Evolutionary conservation across 2,888 invertebrate species (phyloP).

Genomic region (Fragum fragum): DNA sequence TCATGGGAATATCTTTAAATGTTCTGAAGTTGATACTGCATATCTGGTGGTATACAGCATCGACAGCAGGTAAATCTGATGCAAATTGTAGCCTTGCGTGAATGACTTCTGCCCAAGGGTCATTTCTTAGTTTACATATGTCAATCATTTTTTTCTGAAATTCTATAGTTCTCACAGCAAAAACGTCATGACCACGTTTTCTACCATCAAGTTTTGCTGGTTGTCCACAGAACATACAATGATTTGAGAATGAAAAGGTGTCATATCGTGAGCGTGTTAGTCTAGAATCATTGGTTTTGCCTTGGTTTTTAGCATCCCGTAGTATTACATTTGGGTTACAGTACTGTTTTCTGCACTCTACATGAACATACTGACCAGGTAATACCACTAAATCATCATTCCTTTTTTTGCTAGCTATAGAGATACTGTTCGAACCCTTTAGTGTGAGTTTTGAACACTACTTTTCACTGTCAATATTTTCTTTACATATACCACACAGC

Average conservation of each 20-base stretch:
- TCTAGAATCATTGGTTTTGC: background rate
- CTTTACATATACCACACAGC: too few species aligned
- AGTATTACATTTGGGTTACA: conserved; percentile 22
- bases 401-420: conserved; percentile 8
- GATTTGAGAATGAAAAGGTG: conserved; percentile 19
- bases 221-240: conserved; percentile 35
- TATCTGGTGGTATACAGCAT: conserved; percentile 25
- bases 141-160: conserved; percentile 19
- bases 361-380: conserved; percentile 26
- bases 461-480: too few species aligned
- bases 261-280: background rate
- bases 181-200: conserved; percentile 37
- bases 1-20: conserved; percentile 13
- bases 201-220: conserved; percentile 22
- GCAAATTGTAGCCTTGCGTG: conserved; percentile 13
- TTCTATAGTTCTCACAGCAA: conserved; percentile 30
- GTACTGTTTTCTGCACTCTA: conserved; percentile 19
- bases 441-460: conserved; percentile 21
- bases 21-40: conserved; percentile 33
- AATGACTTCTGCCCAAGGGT: conserved; percentile 23
- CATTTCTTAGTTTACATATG: conserved; percentile 24
- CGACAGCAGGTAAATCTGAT: conserved; percentile 28
- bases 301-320: conserved; percentile 16
- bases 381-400: background rate
- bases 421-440: conserved; percentile 22